phyloP scores from a whole-genome alignment of 2,113 vertebrate species.

The Bubo scandiacus region DNA sequence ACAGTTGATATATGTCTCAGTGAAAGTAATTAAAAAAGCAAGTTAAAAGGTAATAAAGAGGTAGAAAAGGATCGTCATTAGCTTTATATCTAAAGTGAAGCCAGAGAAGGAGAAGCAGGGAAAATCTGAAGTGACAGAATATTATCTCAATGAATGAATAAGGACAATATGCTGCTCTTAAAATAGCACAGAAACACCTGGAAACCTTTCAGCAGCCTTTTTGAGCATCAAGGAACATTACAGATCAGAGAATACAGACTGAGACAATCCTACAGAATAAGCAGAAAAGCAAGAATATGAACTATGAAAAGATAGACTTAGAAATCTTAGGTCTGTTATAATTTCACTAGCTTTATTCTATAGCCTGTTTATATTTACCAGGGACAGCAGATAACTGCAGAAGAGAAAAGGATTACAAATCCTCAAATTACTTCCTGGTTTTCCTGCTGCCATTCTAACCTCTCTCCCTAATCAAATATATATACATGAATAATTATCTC shows the following conservation, averaged over 20 bases:
- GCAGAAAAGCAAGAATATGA: background rate
- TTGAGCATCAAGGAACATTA: background rate
- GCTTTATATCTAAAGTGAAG: background rate
- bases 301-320: background rate
- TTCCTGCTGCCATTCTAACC: background rate
- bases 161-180: background rate
- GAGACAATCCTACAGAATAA: background rate
- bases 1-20: background rate
- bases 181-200: background rate
- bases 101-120: background rate
- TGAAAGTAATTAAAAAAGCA: background rate
- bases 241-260: background rate
- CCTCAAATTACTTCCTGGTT: background rate
- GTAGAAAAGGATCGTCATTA: background rate
- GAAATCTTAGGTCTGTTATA: background rate
- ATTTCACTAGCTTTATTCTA: background rate
- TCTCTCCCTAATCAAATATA: background rate
- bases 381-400: background rate
- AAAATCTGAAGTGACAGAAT: background rate
- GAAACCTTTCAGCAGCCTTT: background rate
- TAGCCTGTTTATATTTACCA: background rate
- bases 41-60: background rate
- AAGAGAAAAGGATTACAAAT: background rate
- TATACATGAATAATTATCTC: background rate
- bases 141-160: background rate